phyloP scores from a whole-genome alignment of 2,797 vertebrate species.

The Poeciliopsis paucimaculata region DNA sequence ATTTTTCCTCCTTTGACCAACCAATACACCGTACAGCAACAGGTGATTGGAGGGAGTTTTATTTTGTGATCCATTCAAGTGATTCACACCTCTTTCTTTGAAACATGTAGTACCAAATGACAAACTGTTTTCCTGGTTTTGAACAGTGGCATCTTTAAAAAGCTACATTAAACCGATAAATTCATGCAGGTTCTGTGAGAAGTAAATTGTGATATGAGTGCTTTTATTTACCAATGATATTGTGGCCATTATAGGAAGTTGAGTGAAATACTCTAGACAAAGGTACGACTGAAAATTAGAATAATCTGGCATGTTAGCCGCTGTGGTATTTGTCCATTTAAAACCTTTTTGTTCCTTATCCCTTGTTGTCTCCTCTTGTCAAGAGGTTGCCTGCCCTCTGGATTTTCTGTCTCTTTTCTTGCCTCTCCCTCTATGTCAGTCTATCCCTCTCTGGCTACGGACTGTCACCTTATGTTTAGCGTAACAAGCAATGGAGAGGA shows the following conservation, averaged over 20 bases:
- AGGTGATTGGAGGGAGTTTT: neutral
- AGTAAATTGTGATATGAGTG: neutral
- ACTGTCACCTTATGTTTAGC: slow-evolving; percentile 69
- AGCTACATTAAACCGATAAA: neutral
- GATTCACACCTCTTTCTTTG: neutral
- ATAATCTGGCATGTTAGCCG: neutral
- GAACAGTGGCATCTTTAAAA: neutral
- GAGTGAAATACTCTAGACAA: neutral
- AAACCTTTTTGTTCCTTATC: slow-evolving; percentile 37
- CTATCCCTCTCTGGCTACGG: slow-evolving; percentile 50
- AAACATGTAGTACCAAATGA: neutral
- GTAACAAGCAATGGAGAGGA: slow-evolving; percentile 47
- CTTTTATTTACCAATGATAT: neutral
- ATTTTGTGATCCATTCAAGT: neutral
- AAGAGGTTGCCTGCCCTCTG: slow-evolving; percentile 45
- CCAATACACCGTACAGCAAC: neutral
- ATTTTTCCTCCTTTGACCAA: neutral
- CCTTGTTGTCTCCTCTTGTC: slow-evolving; percentile 17
- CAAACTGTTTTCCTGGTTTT: neutral
- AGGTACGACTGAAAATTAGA: slow-evolving; percentile 20
- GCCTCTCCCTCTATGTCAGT: slow-evolving; percentile 44
- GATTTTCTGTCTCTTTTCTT: slow-evolving; percentile 32
- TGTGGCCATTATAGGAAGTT: neutral
- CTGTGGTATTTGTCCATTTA: slow-evolving; percentile 13
- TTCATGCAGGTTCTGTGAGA: neutral